These are phyloP conservation scores for Lycodopsis pacificus DNA, from an alignment of 2,797 vertebrate species.

Conservation along the genomic window DNA sequence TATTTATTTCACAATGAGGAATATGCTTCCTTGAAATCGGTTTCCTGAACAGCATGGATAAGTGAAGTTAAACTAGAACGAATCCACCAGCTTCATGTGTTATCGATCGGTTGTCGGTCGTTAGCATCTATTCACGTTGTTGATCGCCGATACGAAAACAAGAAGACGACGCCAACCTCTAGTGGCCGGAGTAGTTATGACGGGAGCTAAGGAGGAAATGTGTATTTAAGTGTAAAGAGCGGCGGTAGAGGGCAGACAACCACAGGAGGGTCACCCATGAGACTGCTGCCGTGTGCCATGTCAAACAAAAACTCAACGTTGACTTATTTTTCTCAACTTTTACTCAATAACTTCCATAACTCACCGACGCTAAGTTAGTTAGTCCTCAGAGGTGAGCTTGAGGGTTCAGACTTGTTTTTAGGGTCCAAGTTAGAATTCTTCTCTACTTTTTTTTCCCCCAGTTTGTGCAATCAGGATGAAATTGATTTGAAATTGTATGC, in stretches of 20 bases:
- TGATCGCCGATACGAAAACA: too few relatives aligned
- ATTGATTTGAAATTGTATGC: neutral
- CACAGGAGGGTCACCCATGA: too few relatives aligned
- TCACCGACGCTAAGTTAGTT: too few relatives aligned
- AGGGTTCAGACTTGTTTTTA: neutral
- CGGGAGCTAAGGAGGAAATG: too few relatives aligned
- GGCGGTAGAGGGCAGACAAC: too few relatives aligned
- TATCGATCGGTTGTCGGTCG: neutral
- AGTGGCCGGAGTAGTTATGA: too few relatives aligned
- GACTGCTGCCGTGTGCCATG: too few relatives aligned
- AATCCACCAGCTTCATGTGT: neutral
- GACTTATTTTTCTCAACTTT: neutral
- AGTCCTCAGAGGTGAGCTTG: neutral
- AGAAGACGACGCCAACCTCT: too few relatives aligned
- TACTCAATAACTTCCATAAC: neutral
- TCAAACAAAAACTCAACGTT: too few relatives aligned
- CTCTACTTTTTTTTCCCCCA: neutral
- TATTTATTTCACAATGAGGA: conserved; percentile 13
- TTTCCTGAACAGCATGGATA: neutral
- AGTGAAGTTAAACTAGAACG: neutral
- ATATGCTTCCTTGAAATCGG: neutral
- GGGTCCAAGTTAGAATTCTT: neutral
- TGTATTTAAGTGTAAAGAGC: too few relatives aligned
- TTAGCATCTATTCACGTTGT: neutral
- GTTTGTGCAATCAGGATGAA: neutral